These are phyloP conservation scores for Colius striatus DNA, from an alignment of 2,113 vertebrate genomes.

Conservation along the genomic window DNA sequence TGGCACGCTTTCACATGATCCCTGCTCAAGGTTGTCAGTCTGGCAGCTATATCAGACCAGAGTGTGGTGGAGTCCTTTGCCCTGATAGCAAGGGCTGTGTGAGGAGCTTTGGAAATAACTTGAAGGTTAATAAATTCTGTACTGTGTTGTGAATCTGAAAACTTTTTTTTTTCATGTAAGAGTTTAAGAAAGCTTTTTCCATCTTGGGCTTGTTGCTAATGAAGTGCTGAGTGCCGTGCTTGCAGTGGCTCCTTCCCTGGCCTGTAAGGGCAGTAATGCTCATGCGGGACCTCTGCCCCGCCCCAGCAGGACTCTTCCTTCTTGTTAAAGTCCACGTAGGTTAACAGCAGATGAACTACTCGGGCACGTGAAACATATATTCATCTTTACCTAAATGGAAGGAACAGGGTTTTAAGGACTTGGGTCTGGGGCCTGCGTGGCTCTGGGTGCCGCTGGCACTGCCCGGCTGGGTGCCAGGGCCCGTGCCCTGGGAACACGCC, in stretches of 20 bases:
- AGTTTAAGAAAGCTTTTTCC: background rate
- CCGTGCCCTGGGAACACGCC: slow-evolving; percentile 45
- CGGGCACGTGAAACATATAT: background rate
- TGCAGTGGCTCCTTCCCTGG: background rate
- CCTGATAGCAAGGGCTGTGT: background rate
- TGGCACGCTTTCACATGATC: background rate
- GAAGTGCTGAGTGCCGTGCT: fast-evolving
- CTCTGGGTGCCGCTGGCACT: background rate
- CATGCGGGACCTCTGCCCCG: background rate
- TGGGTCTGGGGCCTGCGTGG: background rate
- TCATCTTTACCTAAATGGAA: fast-evolving
- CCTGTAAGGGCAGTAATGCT: background rate
- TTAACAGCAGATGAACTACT: background rate
- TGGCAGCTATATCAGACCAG: background rate
- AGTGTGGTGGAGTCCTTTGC: fast-evolving
- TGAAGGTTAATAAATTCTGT: background rate
- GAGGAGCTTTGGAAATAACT: background rate
- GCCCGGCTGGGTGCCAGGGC: slow-evolving; percentile 21
- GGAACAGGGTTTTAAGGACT: fast-evolving
- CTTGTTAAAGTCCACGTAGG: background rate
- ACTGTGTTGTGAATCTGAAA: background rate
- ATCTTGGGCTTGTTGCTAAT: background rate
- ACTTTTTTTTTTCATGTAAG: background rate
- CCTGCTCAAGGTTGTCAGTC: background rate
- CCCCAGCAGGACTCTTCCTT: background rate